Evolutionary conservation across 2,888 invertebrate species (phyloP).

Genomic region (Parasteatoda lunata): DNA sequence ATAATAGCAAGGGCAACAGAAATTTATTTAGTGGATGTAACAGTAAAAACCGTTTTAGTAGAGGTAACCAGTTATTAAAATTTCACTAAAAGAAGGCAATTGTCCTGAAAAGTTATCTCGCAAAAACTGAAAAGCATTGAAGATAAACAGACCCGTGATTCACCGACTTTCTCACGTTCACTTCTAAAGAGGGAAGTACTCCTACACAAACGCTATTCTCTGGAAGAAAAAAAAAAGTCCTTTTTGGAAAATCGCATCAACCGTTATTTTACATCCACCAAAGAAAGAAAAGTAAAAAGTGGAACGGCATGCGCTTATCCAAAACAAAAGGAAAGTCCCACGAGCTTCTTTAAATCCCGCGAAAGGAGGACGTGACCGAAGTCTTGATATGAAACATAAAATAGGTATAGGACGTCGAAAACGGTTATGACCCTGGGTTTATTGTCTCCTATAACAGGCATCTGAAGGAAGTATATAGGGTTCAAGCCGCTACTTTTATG

Average conservation of each 20-base stretch:
- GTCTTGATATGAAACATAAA: conserved; percentile 62
- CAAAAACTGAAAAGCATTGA: too few relatives aligned
- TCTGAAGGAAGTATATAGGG: conserved; percentile 57
- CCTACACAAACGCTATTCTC: conserved; percentile 8
- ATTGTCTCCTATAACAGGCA: conserved; percentile 57
- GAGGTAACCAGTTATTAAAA: too few relatives aligned
- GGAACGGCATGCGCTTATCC: conserved; percentile 9
- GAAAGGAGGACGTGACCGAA: conserved; percentile 49
- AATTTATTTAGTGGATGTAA: too few relatives aligned
- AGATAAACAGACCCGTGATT: not conserved
- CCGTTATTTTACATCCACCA: conserved; percentile 41
- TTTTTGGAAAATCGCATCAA: conserved; percentile 25
- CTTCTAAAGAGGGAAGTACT: conserved; percentile 17
- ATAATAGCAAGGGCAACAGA: too few relatives aligned
- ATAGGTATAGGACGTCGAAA: conserved; percentile 65
- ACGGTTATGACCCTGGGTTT: conserved; percentile 63
- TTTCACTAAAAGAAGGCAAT: too few relatives aligned
- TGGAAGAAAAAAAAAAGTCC: conserved; percentile 6
- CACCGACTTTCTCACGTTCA: not conserved
- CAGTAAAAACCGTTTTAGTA: too few relatives aligned
- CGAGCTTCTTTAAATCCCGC: conserved; percentile 38
- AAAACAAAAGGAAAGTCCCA: conserved; percentile 16
- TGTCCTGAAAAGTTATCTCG: too few relatives aligned
- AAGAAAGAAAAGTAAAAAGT: conserved; percentile 13
- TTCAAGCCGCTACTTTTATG: conserved; percentile 62